phyloP scores from a whole-genome alignment of 2,888 invertebrate species.

The Chelonus formosanus region DNA sequence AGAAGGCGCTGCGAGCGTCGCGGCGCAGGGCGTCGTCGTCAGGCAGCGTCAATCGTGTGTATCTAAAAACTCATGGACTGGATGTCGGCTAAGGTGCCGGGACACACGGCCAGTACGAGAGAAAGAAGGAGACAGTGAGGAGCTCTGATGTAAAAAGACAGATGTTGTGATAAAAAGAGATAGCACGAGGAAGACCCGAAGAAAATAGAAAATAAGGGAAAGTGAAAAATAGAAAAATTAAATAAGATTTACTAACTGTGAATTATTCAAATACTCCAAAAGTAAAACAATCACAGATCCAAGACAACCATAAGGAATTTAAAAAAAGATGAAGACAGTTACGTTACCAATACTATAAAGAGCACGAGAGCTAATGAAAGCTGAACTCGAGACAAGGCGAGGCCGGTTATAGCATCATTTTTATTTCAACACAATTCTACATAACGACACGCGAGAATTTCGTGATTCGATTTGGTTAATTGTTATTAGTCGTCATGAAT shows the following conservation, averaged over 20 bases:
- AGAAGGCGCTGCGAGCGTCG: constrained; percentile 52
- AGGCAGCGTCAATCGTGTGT: constrained; percentile 39
- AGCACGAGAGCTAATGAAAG: neutral
- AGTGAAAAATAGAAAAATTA: too few relatives aligned
- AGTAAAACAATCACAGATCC: too few relatives aligned
- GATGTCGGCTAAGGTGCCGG: constrained; percentile 6
- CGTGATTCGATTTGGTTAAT: too few relatives aligned
- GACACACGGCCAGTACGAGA: constrained; percentile 5
- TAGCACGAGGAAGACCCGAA: too few relatives aligned
- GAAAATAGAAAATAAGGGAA: too few relatives aligned
- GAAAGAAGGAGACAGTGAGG: too few relatives aligned
- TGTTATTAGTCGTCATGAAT: too few relatives aligned
- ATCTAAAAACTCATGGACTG: constrained; percentile 25
- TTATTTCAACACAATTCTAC: neutral
- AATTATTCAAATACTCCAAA: too few relatives aligned
- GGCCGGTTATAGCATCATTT: constrained; percentile 18
- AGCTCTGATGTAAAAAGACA: too few relatives aligned
- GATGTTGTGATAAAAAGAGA: too few relatives aligned
- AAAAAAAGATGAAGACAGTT: neutral
- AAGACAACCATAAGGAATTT: neutral
- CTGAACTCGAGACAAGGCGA: constrained; percentile 8
- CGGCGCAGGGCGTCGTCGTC: constrained; percentile 51
- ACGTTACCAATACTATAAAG: neutral
- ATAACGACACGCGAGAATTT: too few relatives aligned
- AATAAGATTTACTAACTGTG: too few relatives aligned